phyloP scores from a whole-genome alignment of 2,888 invertebrate genomes.

The Augiades crinisus region DNA sequence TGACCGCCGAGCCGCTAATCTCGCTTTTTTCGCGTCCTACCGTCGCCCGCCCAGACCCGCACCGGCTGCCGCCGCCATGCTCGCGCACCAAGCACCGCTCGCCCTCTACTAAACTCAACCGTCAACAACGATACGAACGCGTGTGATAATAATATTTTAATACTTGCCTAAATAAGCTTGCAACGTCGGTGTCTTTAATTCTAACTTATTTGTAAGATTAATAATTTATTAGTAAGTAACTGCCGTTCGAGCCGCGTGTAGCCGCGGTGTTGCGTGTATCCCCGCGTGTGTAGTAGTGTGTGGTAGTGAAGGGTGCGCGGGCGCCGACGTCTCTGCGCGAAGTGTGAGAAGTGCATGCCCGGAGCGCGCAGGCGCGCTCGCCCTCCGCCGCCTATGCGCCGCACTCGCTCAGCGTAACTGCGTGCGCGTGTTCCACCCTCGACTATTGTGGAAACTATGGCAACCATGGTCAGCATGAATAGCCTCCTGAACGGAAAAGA shows the following conservation, averaged over 20 bases:
- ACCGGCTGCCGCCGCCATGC: slow-evolving; percentile 73
- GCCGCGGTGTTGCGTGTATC: slow-evolving; percentile 48
- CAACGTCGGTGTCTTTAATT: slow-evolving; percentile 78
- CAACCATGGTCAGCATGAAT: slow-evolving; percentile 98
- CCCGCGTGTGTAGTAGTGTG: slow-evolving; percentile 64
- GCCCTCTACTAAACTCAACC: slow-evolving; percentile 77
- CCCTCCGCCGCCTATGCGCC: slow-evolving; percentile 74
- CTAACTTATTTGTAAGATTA: slow-evolving; percentile 76
- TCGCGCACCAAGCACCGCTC: slow-evolving; percentile 78
- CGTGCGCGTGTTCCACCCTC: slow-evolving; percentile 58
- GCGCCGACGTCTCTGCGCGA: slow-evolving; percentile 44
- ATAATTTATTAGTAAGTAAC: slow-evolving; percentile 58
- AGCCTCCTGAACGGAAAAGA: slow-evolving; percentile 99
- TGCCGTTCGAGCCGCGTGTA: slow-evolving; percentile 43
- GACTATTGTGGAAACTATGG: slow-evolving; percentile 77
- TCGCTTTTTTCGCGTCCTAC: slow-evolving; percentile 79
- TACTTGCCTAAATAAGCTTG: slow-evolving; percentile 79
- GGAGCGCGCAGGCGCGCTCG: slow-evolving; percentile 73
- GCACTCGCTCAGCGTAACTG: slow-evolving; percentile 73
- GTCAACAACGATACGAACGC: slow-evolving; percentile 79
- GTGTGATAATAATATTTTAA: slow-evolving; percentile 78
- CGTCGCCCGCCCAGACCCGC: slow-evolving; percentile 70
- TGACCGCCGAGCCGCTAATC: slow-evolving; percentile 80
- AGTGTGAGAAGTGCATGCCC: slow-evolving; percentile 64
- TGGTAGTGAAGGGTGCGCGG: slow-evolving; percentile 59